phyloP scores from a whole-genome alignment of 1,140 invertebrate genomes.

The Ptiloglossa arizonensis region DNA sequence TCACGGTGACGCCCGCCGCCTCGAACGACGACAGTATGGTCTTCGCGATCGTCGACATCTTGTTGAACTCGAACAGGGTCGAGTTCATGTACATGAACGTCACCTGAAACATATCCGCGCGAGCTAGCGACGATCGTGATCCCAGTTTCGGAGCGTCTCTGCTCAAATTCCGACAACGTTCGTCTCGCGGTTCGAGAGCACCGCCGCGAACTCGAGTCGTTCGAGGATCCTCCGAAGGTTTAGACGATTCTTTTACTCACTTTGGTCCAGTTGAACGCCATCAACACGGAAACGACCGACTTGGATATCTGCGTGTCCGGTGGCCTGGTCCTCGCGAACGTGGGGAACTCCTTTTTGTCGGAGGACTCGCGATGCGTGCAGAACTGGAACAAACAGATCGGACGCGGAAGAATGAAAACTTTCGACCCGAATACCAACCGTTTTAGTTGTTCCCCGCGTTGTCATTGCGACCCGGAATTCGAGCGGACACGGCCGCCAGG shows the following conservation, averaged over 20 bases:
- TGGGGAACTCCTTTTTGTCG: slow-evolving; percentile 93
- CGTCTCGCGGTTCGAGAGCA: neutral
- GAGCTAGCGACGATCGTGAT: too few species aligned
- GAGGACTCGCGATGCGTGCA: slow-evolving; percentile 93
- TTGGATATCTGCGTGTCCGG: slow-evolving; percentile 96
- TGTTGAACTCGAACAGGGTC: slow-evolving; percentile 86
- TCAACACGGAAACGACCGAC: slow-evolving; percentile 90
- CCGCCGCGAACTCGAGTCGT: neutral
- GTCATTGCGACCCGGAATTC: slow-evolving; percentile 6
- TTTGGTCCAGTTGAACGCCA: slow-evolving; percentile 91
- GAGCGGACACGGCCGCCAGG: neutral
- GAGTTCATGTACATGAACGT: slow-evolving; percentile 89
- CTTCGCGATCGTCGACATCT: slow-evolving; percentile 84
- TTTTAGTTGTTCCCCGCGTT: neutral
- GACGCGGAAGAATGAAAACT: neutral
- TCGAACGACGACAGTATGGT: slow-evolving; percentile 87
- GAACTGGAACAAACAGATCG: slow-evolving; percentile 84
- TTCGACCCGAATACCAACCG: neutral
- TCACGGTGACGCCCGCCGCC: slow-evolving; percentile 86
- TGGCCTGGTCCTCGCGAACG: slow-evolving; percentile 95
- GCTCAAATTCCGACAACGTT: too few species aligned
- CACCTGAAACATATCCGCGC: too few species aligned
- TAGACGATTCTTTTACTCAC: slow-evolving; percentile 81
- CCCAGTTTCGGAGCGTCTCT: too few species aligned
- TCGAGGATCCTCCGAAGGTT: too few species aligned